These are phyloP conservation scores for Euclidia mi DNA, from an alignment of 2,888 invertebrate genomes.

Conservation along the genomic window DNA sequence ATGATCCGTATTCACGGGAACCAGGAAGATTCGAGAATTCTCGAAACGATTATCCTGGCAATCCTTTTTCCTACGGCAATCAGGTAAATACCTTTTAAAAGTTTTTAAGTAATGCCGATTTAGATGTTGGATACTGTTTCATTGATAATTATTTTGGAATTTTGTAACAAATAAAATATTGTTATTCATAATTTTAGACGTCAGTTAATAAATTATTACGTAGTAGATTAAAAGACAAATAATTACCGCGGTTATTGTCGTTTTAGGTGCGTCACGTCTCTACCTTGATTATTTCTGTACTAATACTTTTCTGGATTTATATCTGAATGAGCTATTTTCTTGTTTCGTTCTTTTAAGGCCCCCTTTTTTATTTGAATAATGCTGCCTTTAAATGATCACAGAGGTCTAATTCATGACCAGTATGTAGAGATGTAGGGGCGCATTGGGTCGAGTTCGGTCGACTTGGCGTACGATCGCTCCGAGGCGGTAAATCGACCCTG, in stretches of 20 bases:
- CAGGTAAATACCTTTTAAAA: conserved; percentile 41
- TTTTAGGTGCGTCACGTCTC: too few relatives aligned
- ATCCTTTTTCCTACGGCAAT: conserved; percentile 59
- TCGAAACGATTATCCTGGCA: conserved; percentile 59
- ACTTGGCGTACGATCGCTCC: not conserved
- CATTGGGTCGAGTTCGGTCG: not conserved
- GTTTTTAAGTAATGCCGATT: not conserved
- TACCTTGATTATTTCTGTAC: too few relatives aligned
- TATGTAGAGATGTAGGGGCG: not conserved
- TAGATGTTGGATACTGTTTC: too few relatives aligned
- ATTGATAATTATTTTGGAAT: too few relatives aligned
- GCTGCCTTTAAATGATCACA: not conserved
- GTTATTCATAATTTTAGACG: too few relatives aligned
- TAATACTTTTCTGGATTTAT: too few relatives aligned
- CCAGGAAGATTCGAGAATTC: conserved; percentile 57
- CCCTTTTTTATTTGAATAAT: not conserved
- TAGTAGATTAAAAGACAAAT: too few relatives aligned
- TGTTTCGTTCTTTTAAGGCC: too few relatives aligned
- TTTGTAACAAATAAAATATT: too few relatives aligned
- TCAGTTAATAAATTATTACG: too few relatives aligned
- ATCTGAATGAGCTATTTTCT: too few relatives aligned
- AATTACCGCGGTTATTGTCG: too few relatives aligned
- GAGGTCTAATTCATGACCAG: not conserved
- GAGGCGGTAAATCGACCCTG: not conserved
- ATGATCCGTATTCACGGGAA: conserved; percentile 47